Percentiles rank a stretch among this genome's conserved stretches.
phyloP scores from a whole-genome alignment of 2,888 invertebrate genomes.

The Pseudolycoriella hygida region DNA sequence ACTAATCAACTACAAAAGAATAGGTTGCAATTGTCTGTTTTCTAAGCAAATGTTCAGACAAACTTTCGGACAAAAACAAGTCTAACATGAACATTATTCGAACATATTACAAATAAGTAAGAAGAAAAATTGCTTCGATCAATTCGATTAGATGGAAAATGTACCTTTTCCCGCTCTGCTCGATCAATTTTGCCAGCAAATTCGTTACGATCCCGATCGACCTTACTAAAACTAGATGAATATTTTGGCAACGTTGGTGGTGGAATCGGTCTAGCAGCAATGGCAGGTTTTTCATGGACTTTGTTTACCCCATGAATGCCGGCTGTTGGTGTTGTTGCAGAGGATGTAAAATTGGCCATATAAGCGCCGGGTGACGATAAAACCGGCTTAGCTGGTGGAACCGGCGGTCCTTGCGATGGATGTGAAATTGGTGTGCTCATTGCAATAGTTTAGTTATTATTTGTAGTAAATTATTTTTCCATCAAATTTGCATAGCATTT shows the following conservation, averaged over 20 bases:
- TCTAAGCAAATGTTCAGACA: no score
- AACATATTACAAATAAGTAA: not conserved
- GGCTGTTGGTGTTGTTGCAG: conserved; percentile 14
- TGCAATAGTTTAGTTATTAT: not conserved
- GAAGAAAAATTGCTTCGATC: not conserved
- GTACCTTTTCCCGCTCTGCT: conserved; percentile 18
- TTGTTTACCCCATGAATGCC: conserved; percentile 19
- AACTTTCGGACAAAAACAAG: no score
- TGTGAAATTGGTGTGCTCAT: conserved; percentile 11
- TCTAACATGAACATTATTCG: not conserved
- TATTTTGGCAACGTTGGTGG: conserved; percentile 66
- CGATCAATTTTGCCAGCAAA: conserved; percentile 30
- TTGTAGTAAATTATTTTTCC: no score
- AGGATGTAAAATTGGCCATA: conserved; percentile 17
- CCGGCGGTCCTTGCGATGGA: conserved; percentile 15
- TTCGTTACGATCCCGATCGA: conserved; percentile 32
- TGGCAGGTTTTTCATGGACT: conserved; percentile 20
- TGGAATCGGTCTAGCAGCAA: conserved; percentile 47
- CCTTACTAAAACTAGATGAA: conserved; percentile 59
- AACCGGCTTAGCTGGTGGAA: conserved; percentile 17
- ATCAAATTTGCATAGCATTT: no score
- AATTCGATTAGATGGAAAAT: conserved; percentile 4
- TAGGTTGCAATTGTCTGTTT: no score
- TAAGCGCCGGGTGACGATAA: conserved; percentile 18
- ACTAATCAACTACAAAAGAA: no score